A percentile compares a stretch with the other conserved stretches of the same genome.
phyloP scores from a whole-genome alignment of 2,113 vertebrate species.

The Phrynocephalus versicolor region DNA sequence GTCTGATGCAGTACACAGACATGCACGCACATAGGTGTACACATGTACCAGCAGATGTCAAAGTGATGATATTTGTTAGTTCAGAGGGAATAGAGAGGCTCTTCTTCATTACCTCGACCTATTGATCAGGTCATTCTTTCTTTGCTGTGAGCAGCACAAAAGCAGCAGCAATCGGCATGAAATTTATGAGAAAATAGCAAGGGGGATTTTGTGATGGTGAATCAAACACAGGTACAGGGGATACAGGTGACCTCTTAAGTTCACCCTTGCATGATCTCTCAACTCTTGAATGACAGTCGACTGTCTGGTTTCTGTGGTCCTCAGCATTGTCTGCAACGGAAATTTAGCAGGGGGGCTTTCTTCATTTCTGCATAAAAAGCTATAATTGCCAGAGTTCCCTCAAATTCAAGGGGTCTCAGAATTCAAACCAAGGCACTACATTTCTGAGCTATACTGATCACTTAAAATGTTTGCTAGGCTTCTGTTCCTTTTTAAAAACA shows the following conservation, averaged over 20 bases:
- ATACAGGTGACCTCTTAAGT: background rate
- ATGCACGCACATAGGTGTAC: too few relatives aligned
- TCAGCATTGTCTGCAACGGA: background rate
- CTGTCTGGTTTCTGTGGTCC: background rate
- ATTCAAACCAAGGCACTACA: background rate
- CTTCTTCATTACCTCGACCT: too few relatives aligned
- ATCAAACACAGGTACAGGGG: too few relatives aligned
- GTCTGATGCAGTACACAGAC: too few relatives aligned
- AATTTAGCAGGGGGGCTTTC: background rate
- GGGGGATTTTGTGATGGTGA: too few relatives aligned
- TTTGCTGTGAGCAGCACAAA: too few relatives aligned
- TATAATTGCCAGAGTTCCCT: background rate
- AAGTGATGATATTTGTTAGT: too few relatives aligned
- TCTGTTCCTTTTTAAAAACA: background rate
- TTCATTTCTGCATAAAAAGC: background rate
- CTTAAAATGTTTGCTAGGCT: background rate
- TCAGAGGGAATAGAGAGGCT: too few relatives aligned
- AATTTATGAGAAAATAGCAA: too few relatives aligned
- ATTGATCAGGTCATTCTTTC: too few relatives aligned
- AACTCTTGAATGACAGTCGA: background rate
- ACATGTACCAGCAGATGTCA: too few relatives aligned
- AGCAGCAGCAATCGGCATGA: too few relatives aligned
- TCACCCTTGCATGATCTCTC: rapidly evolving
- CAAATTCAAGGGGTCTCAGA: background rate
- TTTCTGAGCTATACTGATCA: background rate